Conservation (phyloP, 2,113 vertebrate genomes). For the Cochlearius cochlearius region DNA sequence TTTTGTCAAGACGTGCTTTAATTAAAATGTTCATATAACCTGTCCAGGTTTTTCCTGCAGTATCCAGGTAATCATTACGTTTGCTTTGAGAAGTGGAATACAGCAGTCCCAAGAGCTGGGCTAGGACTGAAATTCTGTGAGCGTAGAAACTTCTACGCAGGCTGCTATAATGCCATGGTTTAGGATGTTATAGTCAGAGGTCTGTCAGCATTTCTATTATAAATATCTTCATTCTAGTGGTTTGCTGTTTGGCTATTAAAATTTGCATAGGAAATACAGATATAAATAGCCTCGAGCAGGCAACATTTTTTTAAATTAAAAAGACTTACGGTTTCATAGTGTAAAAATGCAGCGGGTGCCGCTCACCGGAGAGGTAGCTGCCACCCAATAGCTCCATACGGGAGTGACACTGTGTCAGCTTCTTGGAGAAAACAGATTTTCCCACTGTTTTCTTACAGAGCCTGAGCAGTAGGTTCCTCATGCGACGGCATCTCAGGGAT, state of each 20-base stretch:
- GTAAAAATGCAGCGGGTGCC: neutral
- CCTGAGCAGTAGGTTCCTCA: neutral
- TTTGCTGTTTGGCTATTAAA: neutral
- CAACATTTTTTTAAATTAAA: neutral
- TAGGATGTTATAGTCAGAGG: neutral
- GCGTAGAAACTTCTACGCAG: neutral
- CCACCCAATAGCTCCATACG: neutral
- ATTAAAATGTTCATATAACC: slow-evolving; percentile 30
- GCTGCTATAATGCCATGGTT: neutral
- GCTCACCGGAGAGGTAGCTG: neutral
- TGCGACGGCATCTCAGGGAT: neutral
- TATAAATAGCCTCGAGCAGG: neutral
- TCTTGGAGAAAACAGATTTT: neutral
- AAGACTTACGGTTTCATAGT: neutral
- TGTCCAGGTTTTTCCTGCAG: neutral
- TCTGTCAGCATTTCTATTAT: neutral
- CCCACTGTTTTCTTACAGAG: neutral
- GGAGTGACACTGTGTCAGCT: neutral
- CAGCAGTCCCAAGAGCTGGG: neutral
- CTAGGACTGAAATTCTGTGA: neutral
- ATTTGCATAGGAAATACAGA: neutral
- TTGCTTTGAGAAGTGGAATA: neutral
- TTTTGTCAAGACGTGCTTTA: slow-evolving; percentile 28
- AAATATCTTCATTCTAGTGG: neutral
- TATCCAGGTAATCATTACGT: neutral